Conservation (phyloP, 2,797 vertebrate genomes). For the Ctenosaura bakeri region DNA sequence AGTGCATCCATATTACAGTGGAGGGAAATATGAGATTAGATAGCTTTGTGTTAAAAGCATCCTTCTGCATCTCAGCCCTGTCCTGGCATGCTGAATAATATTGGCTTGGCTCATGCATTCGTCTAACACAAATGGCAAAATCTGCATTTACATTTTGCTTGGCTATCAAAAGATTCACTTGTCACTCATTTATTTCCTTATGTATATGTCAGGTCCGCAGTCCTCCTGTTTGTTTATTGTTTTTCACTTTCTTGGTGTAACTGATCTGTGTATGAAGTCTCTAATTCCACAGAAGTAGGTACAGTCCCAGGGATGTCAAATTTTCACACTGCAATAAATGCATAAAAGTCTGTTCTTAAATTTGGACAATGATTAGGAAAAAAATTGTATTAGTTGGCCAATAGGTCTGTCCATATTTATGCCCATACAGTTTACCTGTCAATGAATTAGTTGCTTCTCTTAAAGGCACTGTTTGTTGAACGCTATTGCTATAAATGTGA, state of each 20-base stretch:
- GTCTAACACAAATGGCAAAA: constrained; percentile 3
- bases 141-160: constrained; percentile 21
- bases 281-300: not conserved
- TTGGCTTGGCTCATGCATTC: not conserved
- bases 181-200: not conserved
- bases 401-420: not conserved
- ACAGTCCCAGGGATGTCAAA: not conserved
- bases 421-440: not conserved
- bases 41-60: not conserved
- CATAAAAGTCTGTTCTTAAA: not conserved
- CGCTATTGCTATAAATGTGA: not conserved
- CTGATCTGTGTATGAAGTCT: not conserved
- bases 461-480: not conserved
- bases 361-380: not conserved
- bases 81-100: constrained; percentile 39
- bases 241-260: not conserved
- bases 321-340: not conserved
- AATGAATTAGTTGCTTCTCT: no score
- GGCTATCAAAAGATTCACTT: not conserved
- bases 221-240: not conserved
- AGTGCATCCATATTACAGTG: no score
- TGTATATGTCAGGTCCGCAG: not conserved
- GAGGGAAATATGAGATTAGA: not conserved
- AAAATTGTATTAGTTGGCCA: not conserved
- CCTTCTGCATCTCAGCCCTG: not conserved